Evolutionary conservation across 2,797 vertebrate genomes (phyloP), one percentile per base, ranked within the genome.

Genomic region (Dryobates pubescens): DNA sequence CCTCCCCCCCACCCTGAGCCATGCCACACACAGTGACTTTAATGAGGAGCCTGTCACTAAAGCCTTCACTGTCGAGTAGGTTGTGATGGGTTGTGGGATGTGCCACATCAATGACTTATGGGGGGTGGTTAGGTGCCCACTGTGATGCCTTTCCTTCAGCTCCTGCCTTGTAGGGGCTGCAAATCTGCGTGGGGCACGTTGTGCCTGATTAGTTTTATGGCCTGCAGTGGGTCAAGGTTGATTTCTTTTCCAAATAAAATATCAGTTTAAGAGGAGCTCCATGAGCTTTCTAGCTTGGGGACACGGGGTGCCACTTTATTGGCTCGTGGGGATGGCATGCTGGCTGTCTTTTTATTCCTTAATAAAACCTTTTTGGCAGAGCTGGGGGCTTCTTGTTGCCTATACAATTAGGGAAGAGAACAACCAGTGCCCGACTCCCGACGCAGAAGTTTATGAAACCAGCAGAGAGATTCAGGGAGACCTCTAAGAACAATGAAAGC

Each of bases 301-400:
- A 69, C 85, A 26, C 4, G 11, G 49, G 65, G 54, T 77, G 59
- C 36, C 56, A 22, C 34, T 88, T 77, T 72, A 62, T 32, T 32
- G 79, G 73, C 73, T 69, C 10, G 0, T 29, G 45, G n/a, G 61
- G 22, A 18, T 65, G 62, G 63, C 84, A 85, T 81, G 5, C 91
- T 92, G 89, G 32, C 30, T 75, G 92, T 0, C 47, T 49, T 88
- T 94, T 88, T 58, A 86, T 86, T 72, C 94, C 89, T 88, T 78
- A 69, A 75, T 78, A 92, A 93, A 95, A 88, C 51, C 80, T 77
- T 88, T 65, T 34, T 92, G 91, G 89, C 91, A 91, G 88, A 88
- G 88, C 82, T 81, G 79, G 29, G 70, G 70, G 77, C 90, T 95
- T 65, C 93, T 95, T 69, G 47, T 93, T 86, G 85, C 88, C 88